Evolutionary conservation across 2,113 vertebrate species (phyloP), one percentile per base, ranked within the genome.

Genomic region (Saccopteryx leptura): DNA sequence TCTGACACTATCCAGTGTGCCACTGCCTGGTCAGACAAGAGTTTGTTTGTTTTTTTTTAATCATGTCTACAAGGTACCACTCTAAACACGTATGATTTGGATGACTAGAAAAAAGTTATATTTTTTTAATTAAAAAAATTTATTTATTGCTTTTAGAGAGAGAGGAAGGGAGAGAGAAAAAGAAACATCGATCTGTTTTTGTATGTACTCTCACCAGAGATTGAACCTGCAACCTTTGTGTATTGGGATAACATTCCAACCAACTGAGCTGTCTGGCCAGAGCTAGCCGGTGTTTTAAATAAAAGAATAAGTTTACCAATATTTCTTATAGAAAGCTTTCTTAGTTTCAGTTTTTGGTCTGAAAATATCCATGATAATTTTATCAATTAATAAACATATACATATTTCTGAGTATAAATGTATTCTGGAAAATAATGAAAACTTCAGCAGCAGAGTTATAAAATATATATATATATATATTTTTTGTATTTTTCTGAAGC

Each of bases 401-500:
- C n/a, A 74, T 82, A 75, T 83, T 88, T 92, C 74, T 83, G 23
- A 94, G n/a, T 31, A 85, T 94, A 88, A 94, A 48, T 91, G n/a
- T 21, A 78, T 83, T 95, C 24, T 94, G 11, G 50, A 92, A 96
- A 95, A 92, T 83, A 46, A 50, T 76, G n/a, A 90, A 90, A 92
- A 92, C 21, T 52, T 92, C 28, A 92, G 17, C 14, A 89, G 28
- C n/a, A 75, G 50, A 78, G 54, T 87, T 93, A 93, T 78, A 93
- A 78, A 88, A 66, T 60, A 63, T 50, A n/a, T n/a, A n/a, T n/a
- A n/a, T n/a, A n/a, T n/a, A n/a, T n/a, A n/a, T n/a, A n/a, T n/a
- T n/a, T n/a, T n/a, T n/a, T n/a, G n/a, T n/a, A n/a, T n/a, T n/a
- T n/a, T n/a, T n/a, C n/a, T n/a, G n/a, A n/a, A n/a, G n/a, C n/a